Conservation (phyloP, 2,113 vertebrate genomes). For the Brachyhypopomus occidentalis region DNA sequence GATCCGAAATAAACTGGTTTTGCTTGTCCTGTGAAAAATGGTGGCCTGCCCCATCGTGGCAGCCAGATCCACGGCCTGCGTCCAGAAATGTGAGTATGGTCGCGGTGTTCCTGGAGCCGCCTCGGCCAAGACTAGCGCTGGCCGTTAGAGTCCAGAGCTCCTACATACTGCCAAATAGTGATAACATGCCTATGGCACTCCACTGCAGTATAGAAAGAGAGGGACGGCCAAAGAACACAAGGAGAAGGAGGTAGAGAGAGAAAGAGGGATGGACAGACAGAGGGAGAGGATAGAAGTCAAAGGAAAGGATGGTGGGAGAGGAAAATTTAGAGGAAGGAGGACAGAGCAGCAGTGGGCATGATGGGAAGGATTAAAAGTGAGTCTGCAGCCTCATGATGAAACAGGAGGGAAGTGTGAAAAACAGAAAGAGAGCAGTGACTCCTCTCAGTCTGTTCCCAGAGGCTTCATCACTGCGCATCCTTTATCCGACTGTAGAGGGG, state of each 20-base stretch:
- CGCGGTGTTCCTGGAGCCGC: background rate
- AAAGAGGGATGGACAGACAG: background rate
- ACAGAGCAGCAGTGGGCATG: conserved; percentile 11
- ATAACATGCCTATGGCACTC: conserved; percentile 8
- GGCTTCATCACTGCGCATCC: conserved; percentile 29
- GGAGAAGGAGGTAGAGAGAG: background rate
- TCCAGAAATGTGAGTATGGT: background rate
- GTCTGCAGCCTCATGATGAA: conserved; percentile 36
- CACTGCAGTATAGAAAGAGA: background rate
- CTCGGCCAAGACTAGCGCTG: no score
- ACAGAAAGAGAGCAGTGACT: background rate
- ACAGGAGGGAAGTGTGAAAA: background rate
- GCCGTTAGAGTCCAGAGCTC: background rate
- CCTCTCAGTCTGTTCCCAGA: background rate
- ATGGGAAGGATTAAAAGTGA: conserved; percentile 46
- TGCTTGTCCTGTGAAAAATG: conserved; percentile 21
- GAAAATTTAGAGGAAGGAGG: conserved; percentile 13
- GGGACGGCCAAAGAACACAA: background rate
- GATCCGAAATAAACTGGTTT: conserved; percentile 11
- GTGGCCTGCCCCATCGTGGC: background rate
- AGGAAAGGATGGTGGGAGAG: background rate
- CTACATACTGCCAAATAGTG: background rate
- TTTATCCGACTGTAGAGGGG: conserved; percentile 1
- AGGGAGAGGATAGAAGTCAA: background rate
- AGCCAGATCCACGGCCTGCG: conserved; percentile 4